These are phyloP conservation scores for Mus spretus DNA, from an alignment of 2,797 vertebrate genomes.

Conservation along the genomic window DNA sequence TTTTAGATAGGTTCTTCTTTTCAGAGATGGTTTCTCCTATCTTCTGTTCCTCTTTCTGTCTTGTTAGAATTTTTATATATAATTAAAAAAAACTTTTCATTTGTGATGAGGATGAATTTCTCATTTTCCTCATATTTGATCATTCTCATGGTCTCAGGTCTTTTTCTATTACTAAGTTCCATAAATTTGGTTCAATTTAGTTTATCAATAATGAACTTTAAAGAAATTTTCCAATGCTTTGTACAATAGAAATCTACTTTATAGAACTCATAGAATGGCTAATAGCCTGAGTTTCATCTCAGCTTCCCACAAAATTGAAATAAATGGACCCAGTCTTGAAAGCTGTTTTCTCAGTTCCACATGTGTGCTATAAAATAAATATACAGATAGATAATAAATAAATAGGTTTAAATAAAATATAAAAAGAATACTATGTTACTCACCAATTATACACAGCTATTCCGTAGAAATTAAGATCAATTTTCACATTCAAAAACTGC, in stretches of 20 bases:
- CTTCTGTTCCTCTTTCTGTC: background rate
- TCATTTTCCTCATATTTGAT: background rate
- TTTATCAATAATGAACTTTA: background rate
- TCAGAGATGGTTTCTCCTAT: background rate
- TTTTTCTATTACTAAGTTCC: background rate
- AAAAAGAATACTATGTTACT: background rate
- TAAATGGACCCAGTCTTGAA: background rate
- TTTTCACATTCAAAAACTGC: constrained; percentile 12
- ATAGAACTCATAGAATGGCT: background rate
- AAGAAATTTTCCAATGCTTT: background rate
- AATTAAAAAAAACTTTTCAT: background rate
- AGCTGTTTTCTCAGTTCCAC: background rate
- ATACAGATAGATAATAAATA: background rate
- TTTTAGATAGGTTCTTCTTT: background rate
- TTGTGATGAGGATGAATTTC: background rate
- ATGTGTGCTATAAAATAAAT: background rate
- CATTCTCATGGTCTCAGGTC: background rate
- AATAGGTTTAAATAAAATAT: background rate
- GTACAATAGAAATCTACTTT: background rate
- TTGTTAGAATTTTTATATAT: background rate
- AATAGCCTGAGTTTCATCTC: background rate
- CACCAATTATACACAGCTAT: background rate
- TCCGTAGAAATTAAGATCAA: background rate
- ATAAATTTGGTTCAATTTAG: background rate
- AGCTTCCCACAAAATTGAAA: background rate